These are phyloP conservation scores for Mesorhabditis spiculigera DNA, from an alignment of 2,888 invertebrate genomes.

Conservation along the genomic window DNA sequence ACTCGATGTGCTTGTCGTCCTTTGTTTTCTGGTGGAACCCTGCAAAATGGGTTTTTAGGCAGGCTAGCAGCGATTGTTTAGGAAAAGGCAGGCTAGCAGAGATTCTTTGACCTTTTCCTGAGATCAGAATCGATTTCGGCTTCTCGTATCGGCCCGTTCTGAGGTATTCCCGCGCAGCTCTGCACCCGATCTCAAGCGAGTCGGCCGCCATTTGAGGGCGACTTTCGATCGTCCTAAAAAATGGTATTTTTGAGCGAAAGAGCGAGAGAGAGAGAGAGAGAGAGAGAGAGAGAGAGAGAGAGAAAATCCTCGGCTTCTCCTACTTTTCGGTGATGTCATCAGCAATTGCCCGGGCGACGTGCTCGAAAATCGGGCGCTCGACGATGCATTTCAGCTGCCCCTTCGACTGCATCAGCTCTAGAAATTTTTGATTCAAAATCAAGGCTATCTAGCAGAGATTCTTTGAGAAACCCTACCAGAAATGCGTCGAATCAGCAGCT, in stretches of 20 bases:
- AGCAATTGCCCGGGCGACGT: constrained; percentile 5
- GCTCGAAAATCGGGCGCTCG: constrained; percentile 3
- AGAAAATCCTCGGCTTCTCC: not conserved
- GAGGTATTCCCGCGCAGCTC: not conserved
- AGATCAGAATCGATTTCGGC: not conserved
- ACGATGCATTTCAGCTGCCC: not conserved
- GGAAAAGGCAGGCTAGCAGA: too few relatives aligned
- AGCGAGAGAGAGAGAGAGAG: not conserved
- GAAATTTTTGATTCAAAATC: not conserved
- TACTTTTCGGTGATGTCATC: constrained; percentile 3
- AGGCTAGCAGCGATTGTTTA: too few relatives aligned
- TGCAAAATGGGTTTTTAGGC: too few relatives aligned
- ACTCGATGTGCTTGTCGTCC: too few relatives aligned
- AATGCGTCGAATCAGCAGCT: too few relatives aligned
- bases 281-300: too few relatives aligned
- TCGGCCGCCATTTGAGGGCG: not conserved
- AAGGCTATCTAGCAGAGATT: not conserved
- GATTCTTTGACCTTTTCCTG: not conserved
- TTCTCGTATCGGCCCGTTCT: not conserved
- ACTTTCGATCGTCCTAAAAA: not conserved
- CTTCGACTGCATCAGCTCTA: not conserved
- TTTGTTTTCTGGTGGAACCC: too few relatives aligned
- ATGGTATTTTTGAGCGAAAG: not conserved
- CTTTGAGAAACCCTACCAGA: too few relatives aligned
- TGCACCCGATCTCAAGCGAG: not conserved